A percentile compares a stretch with the other conserved stretches of the same genome.
Evolutionary conservation across 53 echinoderm and acorn worm species (phyloP).

Genomic region (Glandiceps talaboti): DNA sequence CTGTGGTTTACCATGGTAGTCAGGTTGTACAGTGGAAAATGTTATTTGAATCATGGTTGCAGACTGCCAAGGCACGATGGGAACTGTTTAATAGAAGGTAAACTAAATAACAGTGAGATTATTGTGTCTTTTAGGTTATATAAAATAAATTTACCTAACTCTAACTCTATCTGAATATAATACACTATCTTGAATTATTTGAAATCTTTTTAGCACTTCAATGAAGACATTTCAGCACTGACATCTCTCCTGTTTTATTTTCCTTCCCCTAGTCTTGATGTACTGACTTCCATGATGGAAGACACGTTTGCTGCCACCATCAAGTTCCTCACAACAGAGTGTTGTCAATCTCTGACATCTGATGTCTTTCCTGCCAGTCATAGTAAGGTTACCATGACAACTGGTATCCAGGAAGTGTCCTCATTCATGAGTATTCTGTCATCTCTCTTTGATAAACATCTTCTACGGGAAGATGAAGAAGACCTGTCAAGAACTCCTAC

Average conservation of each 20-base stretch:
- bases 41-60: conserved; percentile 79
- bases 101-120: no score
- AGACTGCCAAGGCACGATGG: conserved; percentile 59
- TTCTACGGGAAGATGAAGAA: conserved; percentile 33
- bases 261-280: conserved; percentile 46
- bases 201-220: no score
- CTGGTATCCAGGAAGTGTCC: conserved; percentile 63
- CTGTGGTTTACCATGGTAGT: conserved; percentile 46
- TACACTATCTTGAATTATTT: no score
- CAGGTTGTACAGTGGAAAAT: conserved; percentile 76
- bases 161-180: no score
- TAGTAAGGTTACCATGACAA: conserved; percentile 1
- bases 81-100: conserved; percentile 76
- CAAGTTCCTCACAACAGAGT: conserved; percentile 59
- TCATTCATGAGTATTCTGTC: conserved; percentile 75
- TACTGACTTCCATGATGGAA: conserved; percentile 49
- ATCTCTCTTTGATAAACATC: conserved; percentile 51
- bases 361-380: conserved; percentile 29
- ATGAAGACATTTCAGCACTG: no score
- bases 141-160: no score
- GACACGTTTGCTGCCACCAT: conserved; percentile 65
- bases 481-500: not conserved
- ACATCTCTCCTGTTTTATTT: not conserved
- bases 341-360: conserved; percentile 40
- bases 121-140: no score